Percentiles rank a stretch among this genome's conserved stretches.
These are phyloP conservation scores for Terebella lapidaria DNA, from an alignment of 2,888 invertebrate species.

Conservation along the genomic window DNA sequence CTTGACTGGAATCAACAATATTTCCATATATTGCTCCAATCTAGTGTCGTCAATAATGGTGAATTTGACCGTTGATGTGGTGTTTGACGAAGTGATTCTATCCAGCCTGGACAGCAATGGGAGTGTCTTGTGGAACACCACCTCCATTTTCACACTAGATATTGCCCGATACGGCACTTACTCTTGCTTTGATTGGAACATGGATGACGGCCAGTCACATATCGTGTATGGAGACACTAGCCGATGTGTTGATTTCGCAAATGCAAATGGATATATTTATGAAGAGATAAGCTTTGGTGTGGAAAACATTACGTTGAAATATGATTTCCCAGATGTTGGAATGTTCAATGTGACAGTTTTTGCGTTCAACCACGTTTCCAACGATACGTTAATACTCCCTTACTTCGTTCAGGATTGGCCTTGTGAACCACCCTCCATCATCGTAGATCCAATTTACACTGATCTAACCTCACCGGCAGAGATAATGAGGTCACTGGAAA, in stretches of 20 bases:
- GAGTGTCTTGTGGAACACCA: background rate
- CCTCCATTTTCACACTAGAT: background rate
- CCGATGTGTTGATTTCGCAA: too few species aligned
- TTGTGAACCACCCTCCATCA: background rate
- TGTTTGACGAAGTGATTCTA: background rate
- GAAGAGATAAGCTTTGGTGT: too few species aligned
- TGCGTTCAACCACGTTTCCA: too few species aligned
- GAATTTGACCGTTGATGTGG: background rate
- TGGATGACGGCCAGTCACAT: background rate
- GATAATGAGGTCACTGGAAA: background rate
- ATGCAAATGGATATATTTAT: too few species aligned
- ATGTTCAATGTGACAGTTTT: too few species aligned
- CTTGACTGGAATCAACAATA: background rate
- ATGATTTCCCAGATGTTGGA: too few species aligned
- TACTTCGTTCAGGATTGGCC: too few species aligned
- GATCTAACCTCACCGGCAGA: background rate
- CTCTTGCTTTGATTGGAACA: conserved; percentile 6
- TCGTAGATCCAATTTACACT: background rate
- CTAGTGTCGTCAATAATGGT: background rate
- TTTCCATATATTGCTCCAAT: conserved; percentile 2
- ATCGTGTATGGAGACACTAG: background rate
- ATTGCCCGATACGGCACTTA: background rate
- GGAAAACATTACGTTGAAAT: too few species aligned
- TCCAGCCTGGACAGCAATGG: background rate
- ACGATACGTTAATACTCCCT: too few species aligned